Evolutionary conservation across 2,797 vertebrate genomes (phyloP), one percentile per base, ranked within the genome.

Genomic region (Lutjanus argentimaculatus): DNA sequence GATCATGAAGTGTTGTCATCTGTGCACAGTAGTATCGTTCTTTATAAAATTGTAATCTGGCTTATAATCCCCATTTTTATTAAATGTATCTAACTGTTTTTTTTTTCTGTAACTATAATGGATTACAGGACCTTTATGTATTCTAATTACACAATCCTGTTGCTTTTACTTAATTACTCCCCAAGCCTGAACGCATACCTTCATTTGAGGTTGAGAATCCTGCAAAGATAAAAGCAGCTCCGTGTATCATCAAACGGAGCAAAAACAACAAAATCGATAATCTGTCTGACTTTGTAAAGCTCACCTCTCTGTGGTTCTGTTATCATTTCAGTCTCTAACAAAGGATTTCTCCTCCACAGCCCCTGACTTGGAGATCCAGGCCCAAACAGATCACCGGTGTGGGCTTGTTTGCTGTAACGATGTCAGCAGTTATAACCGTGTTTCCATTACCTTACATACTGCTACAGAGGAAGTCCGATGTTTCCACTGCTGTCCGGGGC

Each of bases 401-500:
- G 1, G 77, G 49, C 79, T 72, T 80, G 80, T 87, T 85, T 57
- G 51, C 62, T 77, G 64, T 77, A 77, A 84, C 77, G 82, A 83
- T 85, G 68, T 84, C 21, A 13, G 80, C 19, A 11, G 75, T 63
- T 71, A 66, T 63, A 70, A 58, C 46, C 8, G 0, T 56, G 72
- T 88, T 87, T 90, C 82, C 83, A 87, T 85, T 79, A 78, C 17
- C 57, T 62, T 61, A 75, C 77, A 65, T 1, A 10, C n/a, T 1
- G 6, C 66, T 61, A 12, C 65, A 59, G 56, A 84, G 57, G 59
- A 71, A 72, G 59, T 15, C 4, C 0, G 1, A 49, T 78, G 70
- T 78, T 73, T 83, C 67, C 40, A 69, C 77, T 58, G 56, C 75
- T 49, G 25, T 68, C 78, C 59, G 12, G 36, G 40, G 48, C 55